phyloP scores from a whole-genome alignment of 2,888 invertebrate species.

The Tortricodes alternella region DNA sequence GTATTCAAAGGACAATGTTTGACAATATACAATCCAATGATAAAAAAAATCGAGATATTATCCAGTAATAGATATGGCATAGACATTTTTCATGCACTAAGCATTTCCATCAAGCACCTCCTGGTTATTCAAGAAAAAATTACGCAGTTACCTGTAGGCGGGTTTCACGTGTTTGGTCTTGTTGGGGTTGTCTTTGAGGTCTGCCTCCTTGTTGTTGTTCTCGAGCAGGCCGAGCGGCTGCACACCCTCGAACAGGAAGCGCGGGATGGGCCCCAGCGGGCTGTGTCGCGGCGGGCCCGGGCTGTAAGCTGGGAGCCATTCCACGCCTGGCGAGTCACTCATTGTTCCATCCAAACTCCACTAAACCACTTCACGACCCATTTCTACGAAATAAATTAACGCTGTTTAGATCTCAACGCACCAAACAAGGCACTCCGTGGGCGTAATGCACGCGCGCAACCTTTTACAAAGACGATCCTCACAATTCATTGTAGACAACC shows the following conservation, averaged over 20 bases:
- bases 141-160: slow-evolving; percentile 74
- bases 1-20: too few species aligned
- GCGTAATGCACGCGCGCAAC: slow-evolving; percentile 65
- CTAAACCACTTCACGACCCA: slow-evolving; percentile 45
- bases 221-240: slow-evolving; percentile 70
- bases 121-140: background rate
- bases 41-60: too few species aligned
- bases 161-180: slow-evolving; percentile 82
- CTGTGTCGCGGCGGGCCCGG: slow-evolving; percentile 79
- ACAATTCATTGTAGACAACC: slow-evolving; percentile 65
- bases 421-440: slow-evolving; percentile 50
- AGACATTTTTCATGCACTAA: too few species aligned
- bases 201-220: slow-evolving; percentile 75
- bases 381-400: slow-evolving; percentile 41
- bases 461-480: slow-evolving; percentile 71
- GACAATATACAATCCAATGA: too few species aligned
- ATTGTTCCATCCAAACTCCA: slow-evolving; percentile 66
- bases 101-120: too few species aligned
- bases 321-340: slow-evolving; percentile 79
- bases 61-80: too few species aligned
- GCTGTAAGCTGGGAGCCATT: slow-evolving; percentile 80
- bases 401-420: slow-evolving; percentile 46
- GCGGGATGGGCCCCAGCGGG: slow-evolving; percentile 74
- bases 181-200: slow-evolving; percentile 71
- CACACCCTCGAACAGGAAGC: slow-evolving; percentile 77